phyloP scores from a whole-genome alignment of 1,140 invertebrate genomes.

The Pseudomyrmex concolor region DNA sequence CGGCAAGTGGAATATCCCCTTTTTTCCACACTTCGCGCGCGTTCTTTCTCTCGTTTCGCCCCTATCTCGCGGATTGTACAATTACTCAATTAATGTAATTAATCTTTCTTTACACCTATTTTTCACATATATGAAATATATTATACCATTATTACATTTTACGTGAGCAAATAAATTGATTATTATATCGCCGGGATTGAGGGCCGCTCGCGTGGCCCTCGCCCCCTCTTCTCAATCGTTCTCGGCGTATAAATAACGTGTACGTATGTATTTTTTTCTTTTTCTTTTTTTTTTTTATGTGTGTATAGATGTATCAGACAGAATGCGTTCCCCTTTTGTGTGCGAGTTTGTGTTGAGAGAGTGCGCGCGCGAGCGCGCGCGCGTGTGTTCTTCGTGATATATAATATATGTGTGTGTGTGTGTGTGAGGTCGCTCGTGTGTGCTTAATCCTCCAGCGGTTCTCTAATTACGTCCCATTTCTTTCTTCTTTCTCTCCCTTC shows the following conservation, averaged over 20 bases:
- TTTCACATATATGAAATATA: slow-evolving; percentile 75
- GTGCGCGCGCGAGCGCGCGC: not conserved
- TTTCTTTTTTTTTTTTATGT: slow-evolving; percentile 8
- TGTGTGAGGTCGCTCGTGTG: not conserved
- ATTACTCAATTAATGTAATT: slow-evolving; percentile 63
- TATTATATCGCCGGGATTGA: slow-evolving; percentile 74
- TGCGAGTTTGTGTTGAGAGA: slow-evolving; percentile 19
- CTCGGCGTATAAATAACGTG: slow-evolving; percentile 66
- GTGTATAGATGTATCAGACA: slow-evolving; percentile 22
- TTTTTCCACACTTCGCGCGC: not conserved
- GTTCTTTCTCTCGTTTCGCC: not conserved
- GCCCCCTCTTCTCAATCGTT: slow-evolving; percentile 35
- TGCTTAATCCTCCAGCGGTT: slow-evolving; percentile 49
- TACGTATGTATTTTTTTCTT: slow-evolving; percentile 10
- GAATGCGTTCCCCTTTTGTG: slow-evolving; percentile 22
- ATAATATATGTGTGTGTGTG: too few species aligned
- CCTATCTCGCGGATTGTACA: slow-evolving; percentile 33
- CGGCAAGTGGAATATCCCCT: slow-evolving; percentile 24
- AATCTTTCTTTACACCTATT: slow-evolving; percentile 71
- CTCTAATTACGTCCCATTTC: slow-evolving; percentile 44
- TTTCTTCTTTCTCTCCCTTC: not conserved
- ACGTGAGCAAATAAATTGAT: slow-evolving; percentile 84
- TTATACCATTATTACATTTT: slow-evolving; percentile 79
- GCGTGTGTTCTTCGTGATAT: too few species aligned
- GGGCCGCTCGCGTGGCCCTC: slow-evolving; percentile 13